Evolutionary conservation across 2,797 vertebrate genomes (phyloP), one percentile per base, ranked within the genome.

Genomic region (Sitta carolinensis): DNA sequence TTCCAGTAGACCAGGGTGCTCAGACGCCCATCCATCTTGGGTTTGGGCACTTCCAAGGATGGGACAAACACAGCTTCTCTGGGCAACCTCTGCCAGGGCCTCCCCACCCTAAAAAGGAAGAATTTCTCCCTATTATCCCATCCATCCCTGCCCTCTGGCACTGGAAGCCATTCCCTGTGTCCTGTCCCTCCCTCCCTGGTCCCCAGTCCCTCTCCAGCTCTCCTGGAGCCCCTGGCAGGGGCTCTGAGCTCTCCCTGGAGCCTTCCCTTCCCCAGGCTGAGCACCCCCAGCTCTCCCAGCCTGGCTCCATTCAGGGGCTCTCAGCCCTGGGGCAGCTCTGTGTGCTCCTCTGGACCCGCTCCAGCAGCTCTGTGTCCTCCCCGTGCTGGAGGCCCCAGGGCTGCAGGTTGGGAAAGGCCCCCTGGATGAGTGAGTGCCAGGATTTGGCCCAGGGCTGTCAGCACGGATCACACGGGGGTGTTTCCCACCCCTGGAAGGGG

Each of bases 161-260:
- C 18, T 10, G 7, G 22, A 45, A 45, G 23, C 20, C 48, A 11
- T 11, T 62, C 29, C 5, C 20, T 1, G 3, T 43, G n/a, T n/a
- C 22, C 48, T 15, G 40, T n/a, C 40, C 0, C 13, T 68, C 20
- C 32, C 17, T 1, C 3, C n/a, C 11, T 30, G n/a, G 25, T 25
- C 27, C 23, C 10, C 1, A 52, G 17, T 26, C 34, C 16, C 16
- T 62, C 21, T 47, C 25, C 48, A 62, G 30, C 21, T 48, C 34
- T 55, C 9, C 11, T 62, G 42, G 57, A 77, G 29, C 23, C 15
- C 13, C 21, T 5, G 17, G 3, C 1, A 63, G 21, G 15, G 8
- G 30, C 26, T 50, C 50, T 19, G 18, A 48, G 42, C 1, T 48
- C 17, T 47, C 13, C 7, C 25, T 3, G 11, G 13, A 76, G 4